Evolutionary conservation across 1,140 invertebrate species (phyloP), one percentile per base, ranked within the genome.

Genomic region (Zelostemma sp.): DNA sequence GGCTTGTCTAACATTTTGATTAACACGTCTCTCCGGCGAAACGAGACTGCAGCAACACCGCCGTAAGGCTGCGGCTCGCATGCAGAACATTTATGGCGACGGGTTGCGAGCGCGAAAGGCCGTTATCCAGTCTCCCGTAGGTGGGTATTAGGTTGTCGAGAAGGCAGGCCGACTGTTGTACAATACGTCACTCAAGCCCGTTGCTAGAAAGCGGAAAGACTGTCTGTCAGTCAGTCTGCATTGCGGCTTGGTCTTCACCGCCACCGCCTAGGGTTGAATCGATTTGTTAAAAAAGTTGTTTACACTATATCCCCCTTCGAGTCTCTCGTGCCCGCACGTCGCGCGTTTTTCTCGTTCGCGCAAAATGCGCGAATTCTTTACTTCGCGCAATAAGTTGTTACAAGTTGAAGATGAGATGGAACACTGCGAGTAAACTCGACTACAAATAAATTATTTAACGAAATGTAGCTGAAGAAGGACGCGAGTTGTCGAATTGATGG

Each of bases 1-100:
- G 84, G 82, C 83, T 85, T 86, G 84, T 85, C 81, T 80, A 85
- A 85, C 84, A 85, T 85, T 84, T 85, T 85, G 84, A 85, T 85
- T 85, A 85, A 85, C 84, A 85, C 84, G 84, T 85, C 81, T 80
- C 72, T 74, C 73, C 59, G 74, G 72, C 73, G 72, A 78, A 76
- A 78, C 71, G 71, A 73, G 68, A 28, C 45, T 49, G 53, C 64
- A 9, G 33, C 33, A 35, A 35, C 33, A 35, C 68, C 61, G 70
- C 64, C 67, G 65, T 73, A 59, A 72, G 70, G 70, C 70, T 68
- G 67, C 47, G 14, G 69, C 21, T 25, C 62, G 67, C 74, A 75
- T 71, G 68, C 68, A 71, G 54, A 68, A 61, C 72, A 50, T 68
- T 66, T 58, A 59, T 33, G 54, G 58, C 56, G 60, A 60, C 64